Base-by-base conservation (phyloP, 2,797 vertebrate species). In the Sebastes steindachneri region DNA sequence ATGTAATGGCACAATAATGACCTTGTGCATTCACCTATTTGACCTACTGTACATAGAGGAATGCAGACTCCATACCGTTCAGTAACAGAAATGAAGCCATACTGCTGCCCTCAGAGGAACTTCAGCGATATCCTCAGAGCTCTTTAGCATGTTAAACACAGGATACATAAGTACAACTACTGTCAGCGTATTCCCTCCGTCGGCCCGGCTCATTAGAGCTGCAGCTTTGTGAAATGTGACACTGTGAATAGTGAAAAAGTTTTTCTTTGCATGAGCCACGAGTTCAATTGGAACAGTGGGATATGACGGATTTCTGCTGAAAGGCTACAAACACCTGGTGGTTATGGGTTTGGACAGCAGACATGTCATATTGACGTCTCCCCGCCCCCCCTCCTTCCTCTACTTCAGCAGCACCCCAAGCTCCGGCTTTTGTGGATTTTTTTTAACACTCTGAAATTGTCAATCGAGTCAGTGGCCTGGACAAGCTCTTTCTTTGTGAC, bases 381-480 rank as follows among this genome's bases (percentile, higher is more conserved):
- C 82, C 51, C 4, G 26, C 19, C 35, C 69, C 10, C 14, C 45
- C 33, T 58, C 41, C 58, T 21, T 2, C 15, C 41, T 45, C 41
- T 78, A 81, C 80, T 89, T 82, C 77, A 86, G 73, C 80, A 69
- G 80, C 80, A 89, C 91, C 83, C 86, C 82, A 2, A 88, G 89
- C 85, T 79, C 68, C 17, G 17, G 89, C 92, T 95, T 95, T 95
- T 94, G 90, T 94, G 90, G 85, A 91, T 94, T 33, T 68, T 67
- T 92, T 92, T 87, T 70, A 90, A 89, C 87, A 91, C 91, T 92
- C 89, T 89, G 89, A 93, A 94, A 94, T 94, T 94, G 91, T 96
- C 94, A 95, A 95, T 95, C 90, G 94, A 95, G 90, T 95, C 95
- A 95, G 92, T 95, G 94, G 95, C 90, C 93, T 94, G 93, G 93